phyloP scores from a whole-genome alignment of 2,888 invertebrate species.

The Lypha dubia region DNA sequence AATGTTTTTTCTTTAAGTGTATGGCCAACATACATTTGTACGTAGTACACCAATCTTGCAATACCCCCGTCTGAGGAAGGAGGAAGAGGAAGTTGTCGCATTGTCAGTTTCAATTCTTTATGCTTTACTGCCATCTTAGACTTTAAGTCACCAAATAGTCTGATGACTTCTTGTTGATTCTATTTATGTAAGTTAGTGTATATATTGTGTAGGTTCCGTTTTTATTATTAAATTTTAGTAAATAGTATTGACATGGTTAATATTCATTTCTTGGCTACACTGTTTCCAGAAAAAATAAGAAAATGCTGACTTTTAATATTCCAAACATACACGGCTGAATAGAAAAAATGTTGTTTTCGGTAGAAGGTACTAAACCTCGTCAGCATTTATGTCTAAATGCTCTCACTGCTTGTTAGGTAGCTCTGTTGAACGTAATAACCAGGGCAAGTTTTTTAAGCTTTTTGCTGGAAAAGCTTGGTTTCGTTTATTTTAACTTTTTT shows the following conservation, averaged over 20 bases:
- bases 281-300: not conserved
- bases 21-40: constrained; percentile 4
- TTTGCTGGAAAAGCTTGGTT: too few species aligned
- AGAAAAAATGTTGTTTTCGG: too few species aligned
- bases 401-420: too few species aligned
- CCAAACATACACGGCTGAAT: too few species aligned
- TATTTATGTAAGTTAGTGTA: constrained; percentile 21
- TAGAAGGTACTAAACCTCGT: too few species aligned
- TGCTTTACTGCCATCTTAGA: constrained; percentile 65
- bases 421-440: too few species aligned
- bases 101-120: constrained; percentile 54
- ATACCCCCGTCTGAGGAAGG: constrained; percentile 30
- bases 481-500: too few species aligned
- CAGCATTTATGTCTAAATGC: too few species aligned
- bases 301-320: too few species aligned
- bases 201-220: not conserved
- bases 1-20: constrained; percentile 39
- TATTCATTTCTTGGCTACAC: constrained; percentile 14
- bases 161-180: constrained; percentile 22
- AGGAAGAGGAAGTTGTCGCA: constrained; percentile 54
- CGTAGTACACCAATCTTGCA: too few species aligned
- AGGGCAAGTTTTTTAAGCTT: too few species aligned
- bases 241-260: constrained; percentile 7
- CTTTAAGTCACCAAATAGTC: constrained; percentile 63
- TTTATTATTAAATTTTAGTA: constrained; percentile 6